Base-by-base conservation (phyloP, 2,113 vertebrate genomes). In the Apteryx mantelli region DNA sequence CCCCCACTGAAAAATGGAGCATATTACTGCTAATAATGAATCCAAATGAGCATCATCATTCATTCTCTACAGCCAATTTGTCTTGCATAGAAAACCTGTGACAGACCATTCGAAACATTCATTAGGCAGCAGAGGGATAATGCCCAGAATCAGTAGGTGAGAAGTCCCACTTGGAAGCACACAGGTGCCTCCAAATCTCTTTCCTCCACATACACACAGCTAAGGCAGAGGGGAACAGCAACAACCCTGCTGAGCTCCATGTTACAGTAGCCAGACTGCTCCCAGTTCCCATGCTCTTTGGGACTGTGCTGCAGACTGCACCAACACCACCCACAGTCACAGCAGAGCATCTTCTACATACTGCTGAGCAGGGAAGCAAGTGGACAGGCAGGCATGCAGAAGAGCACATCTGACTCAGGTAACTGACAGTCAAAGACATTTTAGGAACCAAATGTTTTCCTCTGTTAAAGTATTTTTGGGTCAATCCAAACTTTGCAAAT, bases 41-140 rank as follows among this genome's bases (percentile, higher is more conserved):
- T 92, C 85, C 68, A 97, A 98, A 98, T 94, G 75, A 88, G 86
- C 84, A 48, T 89, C 97, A 98, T 98, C 96, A 96, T 76, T 98
- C 98, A 98, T 86, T 79, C 69, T 83, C 84, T 40, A 69, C 61
- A 94, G 81, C n/a, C 70, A 88, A 98, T 97, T 97, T 96, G 58
- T 98, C 97, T 98, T 97, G 56, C 30, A 84, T 5, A 83, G 91
- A 95, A 96, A 91, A 92, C 84, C 74, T 96, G 88, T 93, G 91
- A 78, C 76, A 87, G 92, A 76, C 58, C 9, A n/a, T 58, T 88
- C 92, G 95, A 97, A 93, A 88, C 84, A 95, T 79, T 88, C 83
- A 84, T 86, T 94, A 95, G 93, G 60, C 50, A 92, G 88, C 2
- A 38, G 91, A 96, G 93, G 93, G 92, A 74, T 71, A 86, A 69